Evolutionary conservation across 2,113 vertebrate genomes (phyloP).

Genomic region (Perca schrenkii): DNA sequence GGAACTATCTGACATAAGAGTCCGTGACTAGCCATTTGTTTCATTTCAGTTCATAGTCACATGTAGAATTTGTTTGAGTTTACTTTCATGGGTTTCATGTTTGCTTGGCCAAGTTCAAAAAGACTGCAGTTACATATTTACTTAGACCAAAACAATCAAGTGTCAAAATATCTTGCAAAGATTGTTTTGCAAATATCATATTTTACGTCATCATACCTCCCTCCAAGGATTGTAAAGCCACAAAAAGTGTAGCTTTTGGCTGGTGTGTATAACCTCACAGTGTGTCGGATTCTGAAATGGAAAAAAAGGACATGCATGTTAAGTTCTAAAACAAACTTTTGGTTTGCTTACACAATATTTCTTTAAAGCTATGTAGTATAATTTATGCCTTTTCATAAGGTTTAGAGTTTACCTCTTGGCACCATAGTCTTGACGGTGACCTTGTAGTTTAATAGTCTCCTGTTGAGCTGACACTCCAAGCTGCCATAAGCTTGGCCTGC

Average conservation of each 20-base stretch:
- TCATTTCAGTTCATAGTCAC: constrained; percentile 11
- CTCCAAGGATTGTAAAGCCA: constrained; percentile 33
- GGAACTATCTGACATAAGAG: constrained; percentile 51
- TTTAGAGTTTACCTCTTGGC: constrained; percentile 34
- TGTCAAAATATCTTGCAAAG: constrained; percentile 42
- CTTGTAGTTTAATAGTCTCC: constrained; percentile 43
- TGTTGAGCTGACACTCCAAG: constrained; percentile 33
- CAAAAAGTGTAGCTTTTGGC: constrained; percentile 54
- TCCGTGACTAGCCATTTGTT: constrained; percentile 34
- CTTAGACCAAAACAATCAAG: constrained; percentile 44
- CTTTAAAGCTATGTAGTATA: constrained; percentile 28
- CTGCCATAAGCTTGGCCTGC: constrained; percentile 33
- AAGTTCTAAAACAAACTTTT: constrained; percentile 48
- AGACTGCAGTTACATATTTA: constrained; percentile 32
- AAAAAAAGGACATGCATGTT: constrained; percentile 36
- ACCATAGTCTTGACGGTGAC: constrained; percentile 43
- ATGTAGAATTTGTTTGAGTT: constrained; percentile 14
- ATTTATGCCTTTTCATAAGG: constrained; percentile 38
- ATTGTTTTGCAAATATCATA: constrained; percentile 52
- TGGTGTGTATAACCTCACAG: constrained; percentile 16
- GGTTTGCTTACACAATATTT: constrained; percentile 39
- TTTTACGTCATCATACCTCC: not conserved
- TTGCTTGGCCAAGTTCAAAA: constrained; percentile 28
- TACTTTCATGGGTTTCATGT: constrained; percentile 20
- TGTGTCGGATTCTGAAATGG: constrained; percentile 23